These are phyloP conservation scores for Lepidurus packardi DNA, from an alignment of 1,140 invertebrate species.

Conservation along the genomic window DNA sequence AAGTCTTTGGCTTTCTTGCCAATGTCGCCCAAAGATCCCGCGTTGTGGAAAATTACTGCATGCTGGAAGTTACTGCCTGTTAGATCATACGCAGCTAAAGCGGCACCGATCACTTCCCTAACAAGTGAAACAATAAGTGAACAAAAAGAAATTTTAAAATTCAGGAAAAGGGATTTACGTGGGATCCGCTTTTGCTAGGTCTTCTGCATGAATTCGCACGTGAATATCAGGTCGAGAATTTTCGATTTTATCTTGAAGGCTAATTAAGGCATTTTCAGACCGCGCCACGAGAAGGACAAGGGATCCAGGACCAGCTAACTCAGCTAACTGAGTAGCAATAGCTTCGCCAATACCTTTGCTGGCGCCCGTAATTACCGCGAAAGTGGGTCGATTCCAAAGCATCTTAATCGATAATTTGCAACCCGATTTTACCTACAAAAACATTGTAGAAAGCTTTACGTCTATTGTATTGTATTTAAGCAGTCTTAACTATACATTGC, in stretches of 20 bases:
- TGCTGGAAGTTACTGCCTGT: slow-evolving; percentile 55
- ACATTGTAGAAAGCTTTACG: too few relatives aligned
- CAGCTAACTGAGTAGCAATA: slow-evolving; percentile 63
- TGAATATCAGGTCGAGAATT: slow-evolving; percentile 35
- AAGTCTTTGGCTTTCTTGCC: slow-evolving; percentile 55
- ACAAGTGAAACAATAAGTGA: slow-evolving; percentile 39
- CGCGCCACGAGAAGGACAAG: slow-evolving; percentile 69
- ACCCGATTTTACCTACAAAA: too few relatives aligned
- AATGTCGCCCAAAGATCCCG: slow-evolving; percentile 74
- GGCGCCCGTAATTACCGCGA: slow-evolving; percentile 70
- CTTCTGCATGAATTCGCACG: slow-evolving; percentile 39
- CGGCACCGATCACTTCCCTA: slow-evolving; percentile 47
- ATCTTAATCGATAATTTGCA: slow-evolving; percentile 34
- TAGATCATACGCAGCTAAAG: slow-evolving; percentile 42
- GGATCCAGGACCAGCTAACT: slow-evolving; percentile 56
- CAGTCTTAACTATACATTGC: too few relatives aligned
- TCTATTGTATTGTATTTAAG: too few relatives aligned
- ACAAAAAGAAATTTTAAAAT: neutral
- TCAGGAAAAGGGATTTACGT: neutral
- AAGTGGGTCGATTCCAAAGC: slow-evolving; percentile 46
- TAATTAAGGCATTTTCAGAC: slow-evolving; percentile 48
- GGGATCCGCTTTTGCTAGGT: slow-evolving; percentile 43
- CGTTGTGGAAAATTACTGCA: slow-evolving; percentile 80
- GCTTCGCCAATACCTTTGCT: slow-evolving; percentile 78
- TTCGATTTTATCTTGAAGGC: slow-evolving; percentile 53